phyloP scores from a whole-genome alignment of 1,140 invertebrate species.

The Bombus haemorrhoidalis region DNA sequence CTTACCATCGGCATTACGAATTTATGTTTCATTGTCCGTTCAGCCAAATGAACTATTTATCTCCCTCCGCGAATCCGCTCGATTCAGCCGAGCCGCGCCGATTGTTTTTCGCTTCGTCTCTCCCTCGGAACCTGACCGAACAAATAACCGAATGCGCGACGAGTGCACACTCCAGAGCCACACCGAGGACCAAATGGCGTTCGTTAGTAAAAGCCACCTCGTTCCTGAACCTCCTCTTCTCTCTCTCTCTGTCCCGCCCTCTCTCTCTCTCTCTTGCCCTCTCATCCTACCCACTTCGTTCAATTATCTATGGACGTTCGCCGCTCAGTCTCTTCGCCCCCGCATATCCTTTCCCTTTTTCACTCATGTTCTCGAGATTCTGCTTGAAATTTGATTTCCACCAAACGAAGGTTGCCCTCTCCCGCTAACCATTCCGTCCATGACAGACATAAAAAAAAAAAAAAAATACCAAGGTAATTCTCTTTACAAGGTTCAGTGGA shows the following conservation, averaged over 20 bases:
- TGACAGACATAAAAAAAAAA: background rate
- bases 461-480: background rate
- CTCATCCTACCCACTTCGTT: conserved; percentile 37
- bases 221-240: conserved; percentile 42
- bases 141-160: conserved; percentile 61
- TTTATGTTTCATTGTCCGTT: conserved; percentile 49
- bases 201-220: conserved; percentile 67
- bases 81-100: conserved; percentile 43
- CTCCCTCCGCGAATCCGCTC: conserved; percentile 29
- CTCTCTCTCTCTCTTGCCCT: background rate
- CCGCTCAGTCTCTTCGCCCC: conserved; percentile 33
- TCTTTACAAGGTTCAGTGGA: background rate
- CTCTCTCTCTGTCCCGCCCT: no score
- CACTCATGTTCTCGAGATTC: background rate
- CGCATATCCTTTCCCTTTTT: conserved; percentile 2
- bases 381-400: background rate
- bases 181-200: conserved; percentile 60
- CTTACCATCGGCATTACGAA: conserved; percentile 34
- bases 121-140: conserved; percentile 48
- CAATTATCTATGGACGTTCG: conserved; percentile 60
- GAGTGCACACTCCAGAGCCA: conserved; percentile 58
- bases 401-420: no score
- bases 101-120: conserved; percentile 58
- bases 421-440: background rate
- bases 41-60: conserved; percentile 45